These are phyloP conservation scores for Oryzias celebensis DNA, from an alignment of 2,113 vertebrate genomes.

Conservation along the genomic window DNA sequence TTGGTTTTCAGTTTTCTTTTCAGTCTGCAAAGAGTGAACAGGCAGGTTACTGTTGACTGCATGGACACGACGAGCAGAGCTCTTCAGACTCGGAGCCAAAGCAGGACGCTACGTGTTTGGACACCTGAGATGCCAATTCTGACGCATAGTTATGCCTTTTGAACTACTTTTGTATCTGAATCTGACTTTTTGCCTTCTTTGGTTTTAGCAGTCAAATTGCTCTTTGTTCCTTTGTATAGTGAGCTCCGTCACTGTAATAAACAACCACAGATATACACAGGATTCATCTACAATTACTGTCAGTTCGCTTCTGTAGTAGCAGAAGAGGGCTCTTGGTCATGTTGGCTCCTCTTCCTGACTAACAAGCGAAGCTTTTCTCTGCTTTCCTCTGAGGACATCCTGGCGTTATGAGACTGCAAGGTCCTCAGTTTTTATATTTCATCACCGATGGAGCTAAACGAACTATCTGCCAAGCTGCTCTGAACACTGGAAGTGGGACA, in stretches of 20 bases:
- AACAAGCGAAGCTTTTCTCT: conserved; percentile 60
- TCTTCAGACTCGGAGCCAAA: conserved; percentile 53
- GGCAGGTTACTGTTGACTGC: conserved; percentile 71
- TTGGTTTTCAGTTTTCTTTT: conserved; percentile 42
- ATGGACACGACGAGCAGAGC: conserved; percentile 60
- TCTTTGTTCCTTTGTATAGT: conserved; percentile 74
- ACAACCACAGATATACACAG: conserved; percentile 49
- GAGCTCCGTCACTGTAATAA: conserved; percentile 65
- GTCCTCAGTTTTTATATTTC: conserved; percentile 76
- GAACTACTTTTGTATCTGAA: conserved; percentile 74
- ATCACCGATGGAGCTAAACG: conserved; percentile 70
- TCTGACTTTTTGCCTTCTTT: conserved; percentile 78
- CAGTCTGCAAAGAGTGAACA: conserved; percentile 61
- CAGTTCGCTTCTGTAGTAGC: conserved; percentile 48
- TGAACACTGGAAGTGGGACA: conserved; percentile 67
- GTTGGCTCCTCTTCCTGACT: conserved; percentile 47
- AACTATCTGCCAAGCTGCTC: conserved; percentile 67
- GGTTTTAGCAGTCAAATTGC: conserved; percentile 72
- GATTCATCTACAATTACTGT: conserved; percentile 50
- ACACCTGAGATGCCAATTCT: conserved; percentile 61
- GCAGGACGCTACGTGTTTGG: conserved; percentile 57
- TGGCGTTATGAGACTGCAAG: conserved; percentile 71
- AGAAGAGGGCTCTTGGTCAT: conserved; percentile 40
- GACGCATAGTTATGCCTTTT: conserved; percentile 78
- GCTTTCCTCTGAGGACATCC: conserved; percentile 64